Conservation (phyloP, 1,140 invertebrate species). For the Leptinotarsa defecta region DNA sequence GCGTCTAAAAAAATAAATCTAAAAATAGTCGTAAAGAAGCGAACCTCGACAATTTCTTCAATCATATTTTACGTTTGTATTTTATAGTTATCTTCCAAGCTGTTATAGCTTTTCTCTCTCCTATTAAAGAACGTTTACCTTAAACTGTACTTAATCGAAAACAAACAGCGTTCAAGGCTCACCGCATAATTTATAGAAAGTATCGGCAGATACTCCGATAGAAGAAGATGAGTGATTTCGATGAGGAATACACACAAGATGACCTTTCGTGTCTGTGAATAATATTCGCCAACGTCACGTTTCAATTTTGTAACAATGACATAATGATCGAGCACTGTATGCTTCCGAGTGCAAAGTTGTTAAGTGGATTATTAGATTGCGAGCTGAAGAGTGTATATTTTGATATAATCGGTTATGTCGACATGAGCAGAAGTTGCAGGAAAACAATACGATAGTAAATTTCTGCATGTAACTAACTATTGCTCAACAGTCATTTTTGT, state of each 20-base stretch:
- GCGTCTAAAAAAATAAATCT: too few relatives aligned
- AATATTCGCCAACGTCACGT: constrained; percentile 16
- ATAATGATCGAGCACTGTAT: constrained; percentile 15
- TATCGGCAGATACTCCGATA: background rate
- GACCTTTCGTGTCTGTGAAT: constrained; percentile 14
- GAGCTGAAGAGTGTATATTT: background rate
- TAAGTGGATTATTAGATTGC: background rate
- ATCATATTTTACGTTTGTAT: too few relatives aligned
- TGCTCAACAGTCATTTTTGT: too few relatives aligned
- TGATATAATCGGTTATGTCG: too few relatives aligned
- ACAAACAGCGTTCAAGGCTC: background rate
- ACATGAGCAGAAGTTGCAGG: too few relatives aligned
- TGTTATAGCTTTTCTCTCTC: too few relatives aligned
- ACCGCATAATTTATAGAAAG: background rate
- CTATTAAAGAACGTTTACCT: too few relatives aligned
- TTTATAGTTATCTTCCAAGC: too few relatives aligned
- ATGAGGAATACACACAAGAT: background rate
- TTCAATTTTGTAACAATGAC: constrained; percentile 20
- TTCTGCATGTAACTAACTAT: too few relatives aligned
- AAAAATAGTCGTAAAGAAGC: too few relatives aligned
- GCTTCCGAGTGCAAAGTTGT: constrained; percentile 6
- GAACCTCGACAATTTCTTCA: too few relatives aligned
- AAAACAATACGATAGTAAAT: too few relatives aligned
- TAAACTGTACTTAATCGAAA: background rate
- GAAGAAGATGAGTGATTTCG: background rate